Evolutionary conservation across 2,888 invertebrate genomes (phyloP).

Genomic region (Parnassius mnemosyne): DNA sequence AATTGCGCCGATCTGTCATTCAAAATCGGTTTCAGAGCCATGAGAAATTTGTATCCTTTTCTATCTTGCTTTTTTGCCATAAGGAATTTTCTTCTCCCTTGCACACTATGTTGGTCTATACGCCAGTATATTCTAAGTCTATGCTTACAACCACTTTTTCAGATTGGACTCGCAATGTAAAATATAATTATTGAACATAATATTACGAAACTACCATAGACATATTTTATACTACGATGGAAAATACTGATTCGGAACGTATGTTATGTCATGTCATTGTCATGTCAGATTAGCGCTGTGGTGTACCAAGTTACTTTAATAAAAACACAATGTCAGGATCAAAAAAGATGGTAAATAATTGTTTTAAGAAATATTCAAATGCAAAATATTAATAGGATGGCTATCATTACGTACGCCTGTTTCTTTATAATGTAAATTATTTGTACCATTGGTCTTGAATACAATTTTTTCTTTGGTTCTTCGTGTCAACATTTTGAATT

Average conservation of each 20-base stretch:
- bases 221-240: too few species aligned
- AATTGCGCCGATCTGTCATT: too few species aligned
- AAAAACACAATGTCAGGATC: constrained; percentile 65
- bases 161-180: too few species aligned
- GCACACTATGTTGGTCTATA: too few species aligned
- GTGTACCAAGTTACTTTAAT: constrained; percentile 40
- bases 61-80: too few species aligned
- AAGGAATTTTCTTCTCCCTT: too few species aligned
- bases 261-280: constrained; percentile 43
- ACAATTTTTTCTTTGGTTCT: background rate
- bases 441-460: background rate
- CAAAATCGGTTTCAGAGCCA: too few species aligned
- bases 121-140: too few species aligned
- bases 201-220: too few species aligned
- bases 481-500: constrained; percentile 39
- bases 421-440: background rate
- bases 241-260: constrained; percentile 15
- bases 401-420: background rate
- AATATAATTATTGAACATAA: too few species aligned
- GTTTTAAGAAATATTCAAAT: background rate
- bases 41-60: too few species aligned
- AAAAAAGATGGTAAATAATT: constrained; percentile 67
- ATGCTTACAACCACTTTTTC: too few species aligned
- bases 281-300: constrained; percentile 56
- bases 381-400: background rate